phyloP scores from a whole-genome alignment of 2,113 vertebrate species.

The Serilophus lunatus region DNA sequence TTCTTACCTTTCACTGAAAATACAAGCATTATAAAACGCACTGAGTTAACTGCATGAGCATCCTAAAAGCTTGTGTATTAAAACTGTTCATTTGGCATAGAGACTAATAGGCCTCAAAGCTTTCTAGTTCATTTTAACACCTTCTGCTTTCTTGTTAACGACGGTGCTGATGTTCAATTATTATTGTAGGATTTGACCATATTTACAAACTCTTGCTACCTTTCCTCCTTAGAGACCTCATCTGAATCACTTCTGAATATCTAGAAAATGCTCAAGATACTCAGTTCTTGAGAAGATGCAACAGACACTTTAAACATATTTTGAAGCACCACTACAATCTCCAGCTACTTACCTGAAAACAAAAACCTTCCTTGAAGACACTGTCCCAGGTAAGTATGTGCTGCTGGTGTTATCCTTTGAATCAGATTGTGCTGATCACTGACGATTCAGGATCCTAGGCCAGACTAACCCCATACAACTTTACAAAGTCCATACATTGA shows the following conservation, averaged over 20 bases:
- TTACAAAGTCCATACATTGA: not conserved
- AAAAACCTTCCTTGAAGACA: not conserved
- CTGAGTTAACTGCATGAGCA: not conserved
- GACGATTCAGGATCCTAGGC: not conserved
- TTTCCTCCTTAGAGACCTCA: not conserved
- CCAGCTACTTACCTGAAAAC: not conserved
- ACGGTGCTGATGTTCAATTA: not conserved
- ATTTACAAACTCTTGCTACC: not conserved
- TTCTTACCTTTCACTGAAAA: not conserved
- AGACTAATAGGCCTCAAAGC: not conserved
- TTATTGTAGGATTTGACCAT: not conserved
- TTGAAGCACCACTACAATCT: not conserved
- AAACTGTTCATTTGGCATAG: conserved; percentile 23
- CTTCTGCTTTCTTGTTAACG: conserved; percentile 10
- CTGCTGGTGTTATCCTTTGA: not conserved
- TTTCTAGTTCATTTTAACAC: conserved; percentile 18
- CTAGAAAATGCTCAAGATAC: not conserved
- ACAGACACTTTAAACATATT: not conserved
- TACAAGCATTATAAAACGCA: not conserved
- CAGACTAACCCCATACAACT: not conserved
- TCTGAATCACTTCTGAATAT: not conserved
- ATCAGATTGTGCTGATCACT: not conserved
- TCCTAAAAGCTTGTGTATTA: not conserved
- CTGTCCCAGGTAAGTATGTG: not conserved
- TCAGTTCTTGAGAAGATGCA: not conserved